phyloP scores from a whole-genome alignment of 37 sponge, comb jelly and placozoan species.

The Geodia barretti region DNA sequence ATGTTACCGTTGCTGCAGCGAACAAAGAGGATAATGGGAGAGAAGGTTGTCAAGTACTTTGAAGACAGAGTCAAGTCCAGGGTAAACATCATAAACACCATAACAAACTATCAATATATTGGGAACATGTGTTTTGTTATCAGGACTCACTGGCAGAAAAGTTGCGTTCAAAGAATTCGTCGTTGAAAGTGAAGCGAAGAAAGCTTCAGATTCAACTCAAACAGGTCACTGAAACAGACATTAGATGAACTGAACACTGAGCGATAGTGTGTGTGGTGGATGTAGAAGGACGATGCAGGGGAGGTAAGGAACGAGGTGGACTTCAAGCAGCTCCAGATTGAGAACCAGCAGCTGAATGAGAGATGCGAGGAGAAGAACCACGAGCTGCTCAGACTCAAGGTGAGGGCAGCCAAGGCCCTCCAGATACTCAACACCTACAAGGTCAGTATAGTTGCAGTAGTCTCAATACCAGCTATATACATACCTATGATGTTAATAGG shows the following conservation, averaged over 20 bases:
- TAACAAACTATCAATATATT: too few species aligned
- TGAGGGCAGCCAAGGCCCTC: constrained; percentile 90
- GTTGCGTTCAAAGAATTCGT: constrained; percentile 87
- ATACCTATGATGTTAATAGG: too few species aligned
- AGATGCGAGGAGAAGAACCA: constrained; percentile 93
- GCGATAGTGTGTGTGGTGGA: background rate
- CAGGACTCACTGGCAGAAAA: constrained; percentile 89
- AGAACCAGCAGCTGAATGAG: constrained; percentile 90
- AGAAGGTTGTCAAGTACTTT: constrained; percentile 86
- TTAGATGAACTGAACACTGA: background rate
- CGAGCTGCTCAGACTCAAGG: constrained; percentile 90
- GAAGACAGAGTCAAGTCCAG: constrained; percentile 83
- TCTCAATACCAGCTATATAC: too few species aligned
- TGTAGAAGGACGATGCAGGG: constrained; percentile 89
- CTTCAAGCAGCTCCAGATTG: constrained; percentile 96
- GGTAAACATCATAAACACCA: constrained; percentile 37
- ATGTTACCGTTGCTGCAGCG: constrained; percentile 32
- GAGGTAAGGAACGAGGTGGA: constrained; percentile 93
- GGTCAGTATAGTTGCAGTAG: constrained; percentile 43
- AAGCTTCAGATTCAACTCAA: constrained; percentile 88
- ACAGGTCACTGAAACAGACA: constrained; percentile 40
- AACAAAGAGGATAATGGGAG: constrained; percentile 80
- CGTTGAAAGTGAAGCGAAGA: constrained; percentile 67
- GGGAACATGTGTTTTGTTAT: too few species aligned
- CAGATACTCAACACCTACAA: constrained; percentile 91